Evolutionary conservation across 2,113 vertebrate genomes (phyloP).

Genomic region (Siniperca knerii): DNA sequence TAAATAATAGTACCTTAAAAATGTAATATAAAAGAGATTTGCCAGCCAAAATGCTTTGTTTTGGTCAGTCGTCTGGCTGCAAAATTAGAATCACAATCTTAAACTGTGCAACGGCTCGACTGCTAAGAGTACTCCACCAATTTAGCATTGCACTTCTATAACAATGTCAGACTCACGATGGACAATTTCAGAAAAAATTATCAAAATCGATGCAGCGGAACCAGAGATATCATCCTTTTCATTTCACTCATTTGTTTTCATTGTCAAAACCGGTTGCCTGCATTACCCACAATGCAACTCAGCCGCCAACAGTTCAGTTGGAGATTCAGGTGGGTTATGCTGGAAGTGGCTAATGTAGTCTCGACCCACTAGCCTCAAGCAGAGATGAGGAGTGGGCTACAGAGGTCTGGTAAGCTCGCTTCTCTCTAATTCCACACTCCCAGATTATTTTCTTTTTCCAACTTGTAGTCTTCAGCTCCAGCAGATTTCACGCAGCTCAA

Average conservation of each 20-base stretch:
- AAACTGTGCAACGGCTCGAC: too few species aligned
- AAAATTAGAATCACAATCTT: neutral
- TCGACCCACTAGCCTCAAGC: neutral
- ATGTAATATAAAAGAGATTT: neutral
- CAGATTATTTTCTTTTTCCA: neutral
- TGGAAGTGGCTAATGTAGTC: neutral
- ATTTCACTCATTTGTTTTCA: neutral
- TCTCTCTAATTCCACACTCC: neutral
- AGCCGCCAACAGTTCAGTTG: neutral
- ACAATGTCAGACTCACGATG: too few species aligned
- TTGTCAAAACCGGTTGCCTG: neutral
- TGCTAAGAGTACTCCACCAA: neutral
- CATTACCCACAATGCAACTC: neutral
- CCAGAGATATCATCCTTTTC: neutral
- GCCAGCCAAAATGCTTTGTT: neutral
- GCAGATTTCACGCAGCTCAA: neutral
- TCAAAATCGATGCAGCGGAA: too few species aligned
- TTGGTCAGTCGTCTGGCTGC: neutral
- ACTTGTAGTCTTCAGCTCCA: neutral
- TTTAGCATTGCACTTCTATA: neutral
- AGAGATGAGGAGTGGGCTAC: neutral
- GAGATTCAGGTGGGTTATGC: neutral
- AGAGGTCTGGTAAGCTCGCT: neutral
- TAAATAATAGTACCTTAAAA: neutral
- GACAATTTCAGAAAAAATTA: too few species aligned